These are phyloP conservation scores for Holothuria glaberrima DNA, from an alignment of 35 echinoderm and acorn worm species.

Conservation along the genomic window DNA sequence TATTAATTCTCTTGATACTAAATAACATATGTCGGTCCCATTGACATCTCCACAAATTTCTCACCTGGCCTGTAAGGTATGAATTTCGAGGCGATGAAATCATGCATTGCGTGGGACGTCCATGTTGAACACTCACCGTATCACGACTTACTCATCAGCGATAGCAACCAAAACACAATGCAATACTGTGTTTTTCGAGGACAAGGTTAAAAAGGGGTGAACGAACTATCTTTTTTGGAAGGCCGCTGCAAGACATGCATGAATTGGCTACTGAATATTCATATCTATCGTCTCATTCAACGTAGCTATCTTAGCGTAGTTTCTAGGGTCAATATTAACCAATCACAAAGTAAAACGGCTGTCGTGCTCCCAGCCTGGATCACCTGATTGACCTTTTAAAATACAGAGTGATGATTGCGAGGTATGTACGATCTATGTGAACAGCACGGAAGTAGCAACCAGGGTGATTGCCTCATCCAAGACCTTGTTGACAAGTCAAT, in stretches of 20 bases:
- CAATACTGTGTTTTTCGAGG: no score
- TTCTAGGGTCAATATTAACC: conserved; percentile 17
- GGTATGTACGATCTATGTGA: background rate
- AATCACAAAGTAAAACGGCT: background rate
- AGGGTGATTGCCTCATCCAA: conserved; percentile 50
- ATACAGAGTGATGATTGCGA: background rate
- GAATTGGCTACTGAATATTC: conserved; percentile 2
- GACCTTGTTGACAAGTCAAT: conserved; percentile 22
- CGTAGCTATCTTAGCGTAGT: background rate
- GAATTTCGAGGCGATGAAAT: no score
- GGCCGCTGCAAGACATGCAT: background rate
- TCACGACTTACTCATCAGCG: no score
- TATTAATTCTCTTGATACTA: no score
- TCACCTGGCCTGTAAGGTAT: no score
- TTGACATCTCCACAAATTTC: no score
- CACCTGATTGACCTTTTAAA: conserved; percentile 32
- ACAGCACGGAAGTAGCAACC: background rate
- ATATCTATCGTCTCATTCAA: conserved; percentile 1
- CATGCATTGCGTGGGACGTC: no score
- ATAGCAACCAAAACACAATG: no score
- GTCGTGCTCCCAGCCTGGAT: background rate
- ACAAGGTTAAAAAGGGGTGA: background rate
- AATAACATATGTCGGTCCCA: no score
- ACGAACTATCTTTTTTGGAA: conserved; percentile 8
- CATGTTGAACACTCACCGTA: no score